These are phyloP conservation scores for Cydia pomonella DNA, from an alignment of 1,140 invertebrate species.

Conservation along the genomic window DNA sequence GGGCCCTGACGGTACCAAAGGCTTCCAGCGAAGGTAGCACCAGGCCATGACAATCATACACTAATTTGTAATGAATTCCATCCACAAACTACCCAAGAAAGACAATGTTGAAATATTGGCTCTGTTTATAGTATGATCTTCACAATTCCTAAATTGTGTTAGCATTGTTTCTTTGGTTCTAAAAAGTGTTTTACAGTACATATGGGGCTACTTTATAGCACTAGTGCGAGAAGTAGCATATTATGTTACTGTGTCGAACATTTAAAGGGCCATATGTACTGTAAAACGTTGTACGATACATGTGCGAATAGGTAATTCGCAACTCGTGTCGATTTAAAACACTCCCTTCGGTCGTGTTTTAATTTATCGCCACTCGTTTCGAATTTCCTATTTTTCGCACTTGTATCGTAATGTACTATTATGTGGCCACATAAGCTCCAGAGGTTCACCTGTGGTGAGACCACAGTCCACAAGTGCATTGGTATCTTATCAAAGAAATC, in stretches of 20 bases:
- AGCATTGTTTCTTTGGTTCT: not conserved
- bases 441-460: too few species aligned
- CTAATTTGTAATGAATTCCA: constrained; percentile 42
- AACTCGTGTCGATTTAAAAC: too few species aligned
- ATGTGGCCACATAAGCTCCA: not conserved
- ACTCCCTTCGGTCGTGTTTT: too few species aligned
- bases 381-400: too few species aligned
- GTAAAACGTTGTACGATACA: too few species aligned
- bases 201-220: too few species aligned
- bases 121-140: not conserved
- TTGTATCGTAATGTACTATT: too few species aligned
- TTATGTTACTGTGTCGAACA: too few species aligned
- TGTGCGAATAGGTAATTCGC: too few species aligned
- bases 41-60: constrained; percentile 35
- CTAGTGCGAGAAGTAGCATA: too few species aligned
- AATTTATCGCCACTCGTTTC: too few species aligned
- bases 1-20: constrained; percentile 81
- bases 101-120: constrained; percentile 33
- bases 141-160: constrained; percentile 16
- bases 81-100: constrained; percentile 39
- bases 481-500: not conserved
- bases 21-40: constrained; percentile 82
- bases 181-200: not conserved
- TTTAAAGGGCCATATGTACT: too few species aligned
- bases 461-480: not conserved